phyloP scores from a whole-genome alignment of 2,888 invertebrate species.

The Xiphydria camelus region DNA sequence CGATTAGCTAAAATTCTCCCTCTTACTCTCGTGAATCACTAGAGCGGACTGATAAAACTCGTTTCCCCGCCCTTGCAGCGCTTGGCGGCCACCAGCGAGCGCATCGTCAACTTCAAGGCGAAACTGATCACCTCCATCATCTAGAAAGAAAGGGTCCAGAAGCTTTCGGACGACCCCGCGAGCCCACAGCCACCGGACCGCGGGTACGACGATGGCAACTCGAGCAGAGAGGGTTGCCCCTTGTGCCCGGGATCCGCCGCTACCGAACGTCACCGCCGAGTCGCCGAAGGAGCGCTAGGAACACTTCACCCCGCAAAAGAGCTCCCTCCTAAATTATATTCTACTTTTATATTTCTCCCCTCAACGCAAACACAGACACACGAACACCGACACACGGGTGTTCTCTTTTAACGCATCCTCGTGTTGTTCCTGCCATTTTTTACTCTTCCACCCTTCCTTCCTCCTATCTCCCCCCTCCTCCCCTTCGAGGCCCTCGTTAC shows the following conservation, averaged over 20 bases:
- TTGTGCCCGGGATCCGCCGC: conserved; percentile 49
- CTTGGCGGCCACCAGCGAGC: conserved; percentile 86
- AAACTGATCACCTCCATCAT: conserved; percentile 88
- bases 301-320: neutral
- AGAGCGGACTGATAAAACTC: conserved; percentile 8
- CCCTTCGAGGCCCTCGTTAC: neutral
- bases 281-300: neutral
- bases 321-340: neutral
- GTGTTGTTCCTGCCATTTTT: neutral
- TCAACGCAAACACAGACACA: neutral
- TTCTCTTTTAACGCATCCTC: too few species aligned
- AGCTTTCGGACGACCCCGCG: neutral
- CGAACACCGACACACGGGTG: neutral
- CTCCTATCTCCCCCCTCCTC: conserved; percentile 1
- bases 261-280: neutral
- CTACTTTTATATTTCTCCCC: neutral
- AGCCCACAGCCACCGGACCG: conserved; percentile 24
- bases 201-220: conserved; percentile 50
- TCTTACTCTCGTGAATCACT: too few species aligned
- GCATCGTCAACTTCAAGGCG: conserved; percentile 92
- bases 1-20: neutral
- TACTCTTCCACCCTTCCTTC: conserved; percentile 1
- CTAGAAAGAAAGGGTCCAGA: conserved; percentile 57
- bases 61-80: conserved; percentile 61
- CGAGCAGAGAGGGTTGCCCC: conserved; percentile 37